phyloP scores from a whole-genome alignment of 2,113 vertebrate species.

The Stictonetta naevosa region DNA sequence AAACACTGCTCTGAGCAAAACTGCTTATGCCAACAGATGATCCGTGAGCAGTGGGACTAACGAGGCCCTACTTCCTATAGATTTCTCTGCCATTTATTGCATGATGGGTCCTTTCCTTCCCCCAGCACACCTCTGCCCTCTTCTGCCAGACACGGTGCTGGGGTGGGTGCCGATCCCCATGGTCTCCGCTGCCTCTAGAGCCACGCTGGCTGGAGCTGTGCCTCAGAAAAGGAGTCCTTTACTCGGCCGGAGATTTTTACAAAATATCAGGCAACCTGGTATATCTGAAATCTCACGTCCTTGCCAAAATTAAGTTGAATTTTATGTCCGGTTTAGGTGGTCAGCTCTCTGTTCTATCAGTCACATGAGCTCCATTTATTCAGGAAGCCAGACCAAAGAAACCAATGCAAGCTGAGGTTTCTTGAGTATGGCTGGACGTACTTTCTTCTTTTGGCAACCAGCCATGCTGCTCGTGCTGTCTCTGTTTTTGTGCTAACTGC shows the following conservation, averaged over 20 bases:
- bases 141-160: neutral
- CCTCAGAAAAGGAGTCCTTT: neutral
- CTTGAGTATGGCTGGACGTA: accelerated
- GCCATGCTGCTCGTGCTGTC: neutral
- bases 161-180: neutral
- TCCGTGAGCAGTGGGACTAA: neutral
- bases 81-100: neutral
- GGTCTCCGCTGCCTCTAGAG: neutral
- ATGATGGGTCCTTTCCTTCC: neutral
- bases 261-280: neutral
- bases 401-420: neutral
- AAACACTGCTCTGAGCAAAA: conserved; percentile 27
- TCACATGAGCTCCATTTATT: neutral
- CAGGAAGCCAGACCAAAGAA: neutral
- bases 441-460: neutral
- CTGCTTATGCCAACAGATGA: conserved; percentile 13
- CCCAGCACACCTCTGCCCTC: accelerated
- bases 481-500: neutral
- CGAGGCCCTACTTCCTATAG: neutral
- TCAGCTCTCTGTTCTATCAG: neutral
- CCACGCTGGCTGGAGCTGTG: neutral
- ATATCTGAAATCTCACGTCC: neutral
- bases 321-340: neutral
- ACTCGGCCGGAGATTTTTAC: neutral
- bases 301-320: neutral